Percentiles rank a stretch among this genome's conserved stretches.
These are phyloP conservation scores for Oeneis ivallda DNA, from an alignment of 2,888 invertebrate genomes.

Conservation along the genomic window DNA sequence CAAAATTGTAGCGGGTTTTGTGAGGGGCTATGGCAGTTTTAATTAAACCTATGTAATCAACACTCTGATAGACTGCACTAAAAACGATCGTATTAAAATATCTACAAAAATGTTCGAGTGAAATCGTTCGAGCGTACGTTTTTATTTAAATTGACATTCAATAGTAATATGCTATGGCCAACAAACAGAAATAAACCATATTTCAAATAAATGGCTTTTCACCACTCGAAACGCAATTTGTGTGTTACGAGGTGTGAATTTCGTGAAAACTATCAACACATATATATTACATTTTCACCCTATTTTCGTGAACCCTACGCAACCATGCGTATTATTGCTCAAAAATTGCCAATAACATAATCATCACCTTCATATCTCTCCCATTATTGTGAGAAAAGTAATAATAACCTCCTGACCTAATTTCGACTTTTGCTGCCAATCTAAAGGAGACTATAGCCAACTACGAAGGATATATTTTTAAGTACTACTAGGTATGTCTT, in stretches of 20 bases:
- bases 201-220: slow-evolving; percentile 23
- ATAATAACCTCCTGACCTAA: not conserved
- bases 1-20: too few species aligned
- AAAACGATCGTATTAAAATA: not conserved
- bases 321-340: slow-evolving; percentile 5
- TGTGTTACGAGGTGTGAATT: slow-evolving; percentile 33
- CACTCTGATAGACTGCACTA: too few species aligned
- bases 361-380: not conserved
- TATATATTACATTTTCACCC: slow-evolving; percentile 24
- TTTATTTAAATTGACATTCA: slow-evolving; percentile 5
- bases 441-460: too few species aligned
- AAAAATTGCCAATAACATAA: slow-evolving; percentile 1
- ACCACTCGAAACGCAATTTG: slow-evolving; percentile 29
- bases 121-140: not conserved
- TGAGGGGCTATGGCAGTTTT: not conserved
- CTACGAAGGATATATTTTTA: too few species aligned
- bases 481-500: too few species aligned
- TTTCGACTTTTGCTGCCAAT: too few species aligned
- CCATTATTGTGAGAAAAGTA: not conserved
- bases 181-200: slow-evolving; percentile 19
- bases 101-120: not conserved
- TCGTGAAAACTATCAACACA: slow-evolving; percentile 25
- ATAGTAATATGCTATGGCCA: slow-evolving; percentile 2
- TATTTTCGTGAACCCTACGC: slow-evolving; percentile 8
- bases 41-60: not conserved